A percentile compares a stretch with the other conserved stretches of the same genome.
Conservation (phyloP, 1,140 invertebrate species). For the Monomorium pharaonis region DNA sequence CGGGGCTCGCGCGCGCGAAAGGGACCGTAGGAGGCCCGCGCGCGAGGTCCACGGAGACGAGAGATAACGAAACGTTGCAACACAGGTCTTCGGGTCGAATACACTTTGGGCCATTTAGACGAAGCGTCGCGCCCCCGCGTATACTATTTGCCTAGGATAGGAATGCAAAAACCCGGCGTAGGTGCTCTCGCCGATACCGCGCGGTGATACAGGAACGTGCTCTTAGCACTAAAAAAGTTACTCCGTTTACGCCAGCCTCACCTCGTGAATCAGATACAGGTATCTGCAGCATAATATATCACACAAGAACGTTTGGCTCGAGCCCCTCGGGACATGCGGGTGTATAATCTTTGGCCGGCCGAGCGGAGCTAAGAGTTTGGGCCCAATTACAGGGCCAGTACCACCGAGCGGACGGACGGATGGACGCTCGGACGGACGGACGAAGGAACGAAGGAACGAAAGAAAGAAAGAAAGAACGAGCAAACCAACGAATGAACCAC, state of each 20-base stretch:
- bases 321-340: constrained; percentile 83
- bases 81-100: background rate
- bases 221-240: constrained; percentile 76
- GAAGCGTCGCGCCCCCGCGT: constrained; percentile 18
- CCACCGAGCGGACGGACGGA: constrained; percentile 81
- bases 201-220: constrained; percentile 21
- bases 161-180: too few species aligned
- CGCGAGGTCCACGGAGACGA: constrained; percentile 17
- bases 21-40: background rate
- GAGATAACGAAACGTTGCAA: constrained; percentile 21
- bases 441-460: constrained; percentile 53
- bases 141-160: constrained; percentile 66
- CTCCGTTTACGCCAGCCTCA: constrained; percentile 82
- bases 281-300: constrained; percentile 85
- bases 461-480: constrained; percentile 56
- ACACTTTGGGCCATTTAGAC: constrained; percentile 18
- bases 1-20: constrained; percentile 5
- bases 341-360: constrained; percentile 85
- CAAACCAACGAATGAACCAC: constrained; percentile 73
- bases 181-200: background rate
- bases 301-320: constrained; percentile 82
- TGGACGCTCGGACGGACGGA: constrained; percentile 46
- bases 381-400: constrained; percentile 86
- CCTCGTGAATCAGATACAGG: constrained; percentile 85
- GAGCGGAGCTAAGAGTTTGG: constrained; percentile 83